Evolutionary conservation across 2,888 invertebrate species (phyloP).

Genomic region (Adelphocoris suturalis): DNA sequence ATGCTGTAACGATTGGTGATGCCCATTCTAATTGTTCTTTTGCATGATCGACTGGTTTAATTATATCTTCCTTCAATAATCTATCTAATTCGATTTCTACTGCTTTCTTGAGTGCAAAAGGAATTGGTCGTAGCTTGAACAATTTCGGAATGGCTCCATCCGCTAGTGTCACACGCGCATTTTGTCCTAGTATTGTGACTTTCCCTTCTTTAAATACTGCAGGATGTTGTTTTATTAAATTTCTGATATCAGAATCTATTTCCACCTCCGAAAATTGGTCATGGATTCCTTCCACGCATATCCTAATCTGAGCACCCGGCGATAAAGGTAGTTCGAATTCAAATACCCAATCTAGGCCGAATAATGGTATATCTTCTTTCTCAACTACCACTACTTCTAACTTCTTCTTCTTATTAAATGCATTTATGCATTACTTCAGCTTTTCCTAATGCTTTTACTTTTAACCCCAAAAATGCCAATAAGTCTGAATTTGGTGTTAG

Average conservation of each 20-base stretch:
- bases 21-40: too few relatives aligned
- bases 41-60: too few relatives aligned
- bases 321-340: constrained; percentile 51
- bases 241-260: too few relatives aligned
- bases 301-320: constrained; percentile 31
- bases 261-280: too few relatives aligned
- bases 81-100: constrained; percentile 24
- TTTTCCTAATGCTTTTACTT: too few relatives aligned
- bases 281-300: background rate
- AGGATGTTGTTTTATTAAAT: background rate
- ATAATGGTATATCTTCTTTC: constrained; percentile 21
- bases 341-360: constrained; percentile 29
- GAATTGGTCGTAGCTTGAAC: constrained; percentile 47
- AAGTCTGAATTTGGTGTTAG: background rate
- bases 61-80: too few relatives aligned
- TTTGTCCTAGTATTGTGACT: background rate
- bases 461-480: background rate
- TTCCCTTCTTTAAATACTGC: background rate
- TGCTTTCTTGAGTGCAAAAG: constrained; percentile 21
- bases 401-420: background rate
- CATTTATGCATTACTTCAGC: background rate
- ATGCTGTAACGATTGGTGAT: too few relatives aligned
- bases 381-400: constrained; percentile 24
- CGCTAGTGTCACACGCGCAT: background rate
- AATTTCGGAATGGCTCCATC: constrained; percentile 30